Percentiles rank a stretch among this genome's conserved stretches.
Evolutionary conservation across 2,888 invertebrate species (phyloP).

Genomic region (Papilio elwesi): DNA sequence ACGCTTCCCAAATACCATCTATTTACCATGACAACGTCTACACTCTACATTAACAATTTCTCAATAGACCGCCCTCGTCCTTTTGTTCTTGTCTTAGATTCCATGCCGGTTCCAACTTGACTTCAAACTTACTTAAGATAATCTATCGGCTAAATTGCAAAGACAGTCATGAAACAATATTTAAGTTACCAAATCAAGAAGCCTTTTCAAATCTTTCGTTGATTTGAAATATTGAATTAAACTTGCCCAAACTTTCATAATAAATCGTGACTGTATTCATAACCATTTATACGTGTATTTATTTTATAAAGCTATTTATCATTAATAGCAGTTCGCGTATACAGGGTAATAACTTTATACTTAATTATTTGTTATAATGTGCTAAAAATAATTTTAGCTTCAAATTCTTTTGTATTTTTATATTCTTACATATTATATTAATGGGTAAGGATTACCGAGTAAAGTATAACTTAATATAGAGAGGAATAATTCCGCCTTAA

Average conservation of each 20-base stretch:
- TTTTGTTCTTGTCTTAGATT: slow-evolving; percentile 29
- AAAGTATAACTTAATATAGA: no score
- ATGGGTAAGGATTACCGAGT: no score
- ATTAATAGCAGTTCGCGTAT: no score
- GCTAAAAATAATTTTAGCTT: no score
- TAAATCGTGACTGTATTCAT: not conserved
- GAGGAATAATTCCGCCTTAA: no score
- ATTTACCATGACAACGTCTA: slow-evolving; percentile 21
- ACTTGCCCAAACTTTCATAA: slow-evolving; percentile 1
- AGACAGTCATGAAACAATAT: slow-evolving; percentile 28
- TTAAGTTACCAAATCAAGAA: slow-evolving; percentile 32
- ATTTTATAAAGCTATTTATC: no score
- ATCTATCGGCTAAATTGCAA: slow-evolving; percentile 30
- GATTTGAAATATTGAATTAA: slow-evolving; percentile 24
- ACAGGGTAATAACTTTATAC: no score
- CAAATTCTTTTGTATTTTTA: no score
- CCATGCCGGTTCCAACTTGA: slow-evolving; percentile 20
- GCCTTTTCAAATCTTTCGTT: slow-evolving; percentile 9
- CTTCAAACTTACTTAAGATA: slow-evolving; percentile 37
- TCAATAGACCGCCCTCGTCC: slow-evolving; percentile 28
- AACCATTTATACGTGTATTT: not conserved
- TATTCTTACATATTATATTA: no score
- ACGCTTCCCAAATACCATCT: slow-evolving; percentile 6
- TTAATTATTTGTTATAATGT: no score
- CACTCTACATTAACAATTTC: slow-evolving; percentile 34